Conservation (phyloP, 2,888 invertebrate species). For the Oconnorella tubifera region DNA sequence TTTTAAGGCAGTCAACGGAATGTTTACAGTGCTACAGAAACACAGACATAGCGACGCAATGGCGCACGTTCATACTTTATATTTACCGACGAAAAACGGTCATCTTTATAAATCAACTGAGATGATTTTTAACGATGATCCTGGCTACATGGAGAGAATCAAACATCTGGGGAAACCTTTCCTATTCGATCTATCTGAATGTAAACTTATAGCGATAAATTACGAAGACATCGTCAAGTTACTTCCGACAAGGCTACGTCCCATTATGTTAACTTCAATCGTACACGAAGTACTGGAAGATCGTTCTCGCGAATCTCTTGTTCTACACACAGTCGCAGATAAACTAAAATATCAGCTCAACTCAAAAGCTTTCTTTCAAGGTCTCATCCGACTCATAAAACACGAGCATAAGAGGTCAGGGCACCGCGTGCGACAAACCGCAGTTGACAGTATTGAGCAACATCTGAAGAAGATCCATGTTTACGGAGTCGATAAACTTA, state of each 20-base stretch:
- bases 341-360: constrained; percentile 35
- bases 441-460: constrained; percentile 32
- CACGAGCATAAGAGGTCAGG: constrained; percentile 34
- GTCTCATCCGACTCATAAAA: constrained; percentile 34
- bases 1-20: constrained; percentile 37
- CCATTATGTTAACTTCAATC: constrained; percentile 31
- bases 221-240: constrained; percentile 33
- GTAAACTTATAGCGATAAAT: constrained; percentile 31
- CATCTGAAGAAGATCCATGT: constrained; percentile 33
- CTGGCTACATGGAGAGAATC: constrained; percentile 30
- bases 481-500: constrained; percentile 34
- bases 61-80: constrained; percentile 22
- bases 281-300: constrained; percentile 36
- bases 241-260: constrained; percentile 33
- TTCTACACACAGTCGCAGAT: constrained; percentile 31
- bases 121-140: constrained; percentile 38
- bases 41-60: constrained; percentile 24
- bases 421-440: constrained; percentile 28
- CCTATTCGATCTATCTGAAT: constrained; percentile 38
- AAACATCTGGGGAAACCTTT: constrained; percentile 29
- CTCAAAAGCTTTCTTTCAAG: constrained; percentile 33
- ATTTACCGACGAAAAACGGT: constrained; percentile 28
- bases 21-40: constrained; percentile 34
- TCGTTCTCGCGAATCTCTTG: constrained; percentile 26
- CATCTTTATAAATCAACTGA: constrained; percentile 27